Evolutionary conservation across 2,113 vertebrate species (phyloP).

Genomic region (Ammodytes marinus): DNA sequence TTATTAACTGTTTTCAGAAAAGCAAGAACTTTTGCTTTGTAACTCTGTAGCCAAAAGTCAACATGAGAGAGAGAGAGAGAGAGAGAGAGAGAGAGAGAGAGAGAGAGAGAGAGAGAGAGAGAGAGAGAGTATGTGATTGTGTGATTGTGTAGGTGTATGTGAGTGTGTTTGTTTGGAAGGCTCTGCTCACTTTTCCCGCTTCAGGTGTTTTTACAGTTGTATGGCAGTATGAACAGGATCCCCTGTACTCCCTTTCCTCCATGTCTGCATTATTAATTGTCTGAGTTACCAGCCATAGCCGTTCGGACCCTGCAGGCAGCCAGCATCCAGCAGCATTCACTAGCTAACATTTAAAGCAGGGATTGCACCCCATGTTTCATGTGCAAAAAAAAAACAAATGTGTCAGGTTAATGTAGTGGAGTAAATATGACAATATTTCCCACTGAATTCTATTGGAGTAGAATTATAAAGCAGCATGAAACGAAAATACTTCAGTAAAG

Average conservation of each 20-base stretch:
- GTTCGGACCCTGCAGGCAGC: slow-evolving; percentile 71
- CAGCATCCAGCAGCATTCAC: slow-evolving; percentile 43
- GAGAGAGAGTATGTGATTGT: background rate
- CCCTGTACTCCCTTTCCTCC: slow-evolving; percentile 56
- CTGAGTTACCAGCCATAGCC: slow-evolving; percentile 64
- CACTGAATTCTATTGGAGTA: too few relatives aligned
- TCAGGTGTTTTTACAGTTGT: slow-evolving; percentile 65
- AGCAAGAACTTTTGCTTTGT: slow-evolving; percentile 25
- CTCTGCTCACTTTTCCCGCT: slow-evolving; percentile 48
- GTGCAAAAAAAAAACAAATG: too few relatives aligned
- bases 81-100: too few relatives aligned
- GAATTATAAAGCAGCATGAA: too few relatives aligned
- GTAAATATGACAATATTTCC: too few relatives aligned
- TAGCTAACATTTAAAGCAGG: slow-evolving; percentile 77
- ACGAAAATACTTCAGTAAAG: slow-evolving; percentile 42
- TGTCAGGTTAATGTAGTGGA: too few relatives aligned
- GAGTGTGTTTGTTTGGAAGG: slow-evolving; percentile 3
- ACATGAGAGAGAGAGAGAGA: background rate
- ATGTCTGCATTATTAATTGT: slow-evolving; percentile 81
- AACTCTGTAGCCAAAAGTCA: slow-evolving; percentile 33
- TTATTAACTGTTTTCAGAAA: slow-evolving; percentile 8
- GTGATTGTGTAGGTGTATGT: slow-evolving; percentile 19
- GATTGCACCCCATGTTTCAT: slow-evolving; percentile 59
- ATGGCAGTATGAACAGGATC: slow-evolving; percentile 62
- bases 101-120: too few relatives aligned